Conservation (phyloP, 2,888 invertebrate genomes). For the Trypoxylon attenuatum region DNA sequence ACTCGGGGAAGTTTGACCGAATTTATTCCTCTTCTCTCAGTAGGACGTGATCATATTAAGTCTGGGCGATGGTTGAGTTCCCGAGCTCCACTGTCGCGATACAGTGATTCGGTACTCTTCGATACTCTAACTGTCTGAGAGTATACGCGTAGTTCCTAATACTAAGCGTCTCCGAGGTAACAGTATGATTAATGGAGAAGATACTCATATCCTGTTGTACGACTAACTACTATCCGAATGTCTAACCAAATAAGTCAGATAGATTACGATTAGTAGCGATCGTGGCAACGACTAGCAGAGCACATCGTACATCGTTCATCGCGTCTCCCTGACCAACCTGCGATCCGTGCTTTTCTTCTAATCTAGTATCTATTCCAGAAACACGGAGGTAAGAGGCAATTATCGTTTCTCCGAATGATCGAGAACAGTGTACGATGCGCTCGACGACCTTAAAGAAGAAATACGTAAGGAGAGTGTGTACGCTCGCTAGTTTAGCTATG, state of each 20-base stretch:
- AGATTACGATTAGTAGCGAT: conserved; percentile 39
- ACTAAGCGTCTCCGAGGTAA: conserved; percentile 22
- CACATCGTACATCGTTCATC: conserved; percentile 15
- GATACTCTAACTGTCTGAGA: conserved; percentile 45
- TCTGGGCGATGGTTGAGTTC: not conserved
- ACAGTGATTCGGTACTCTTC: conserved; percentile 34
- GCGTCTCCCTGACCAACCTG: not conserved
- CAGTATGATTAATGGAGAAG: conserved; percentile 7
- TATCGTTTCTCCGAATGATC: conserved; percentile 19
- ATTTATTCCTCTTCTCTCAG: not conserved
- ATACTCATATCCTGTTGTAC: conserved; percentile 36
- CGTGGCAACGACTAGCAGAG: conserved; percentile 8
- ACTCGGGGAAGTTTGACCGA: too few relatives aligned
- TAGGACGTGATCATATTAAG: too few relatives aligned
- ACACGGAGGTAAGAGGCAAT: not conserved
- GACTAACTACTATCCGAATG: conserved; percentile 47
- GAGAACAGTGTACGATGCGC: conserved; percentile 29
- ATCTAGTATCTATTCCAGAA: conserved; percentile 7
- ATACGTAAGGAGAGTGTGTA: conserved; percentile 44
- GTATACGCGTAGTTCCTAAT: conserved; percentile 50
- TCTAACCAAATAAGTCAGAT: conserved; percentile 41
- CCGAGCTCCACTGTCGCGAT: not conserved
- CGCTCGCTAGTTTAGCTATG: conserved; percentile 49
- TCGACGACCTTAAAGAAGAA: conserved; percentile 21
- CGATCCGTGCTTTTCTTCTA: conserved; percentile 11